Conservation (phyloP, 2,797 vertebrate species). For the Syndactyla subalaris region DNA sequence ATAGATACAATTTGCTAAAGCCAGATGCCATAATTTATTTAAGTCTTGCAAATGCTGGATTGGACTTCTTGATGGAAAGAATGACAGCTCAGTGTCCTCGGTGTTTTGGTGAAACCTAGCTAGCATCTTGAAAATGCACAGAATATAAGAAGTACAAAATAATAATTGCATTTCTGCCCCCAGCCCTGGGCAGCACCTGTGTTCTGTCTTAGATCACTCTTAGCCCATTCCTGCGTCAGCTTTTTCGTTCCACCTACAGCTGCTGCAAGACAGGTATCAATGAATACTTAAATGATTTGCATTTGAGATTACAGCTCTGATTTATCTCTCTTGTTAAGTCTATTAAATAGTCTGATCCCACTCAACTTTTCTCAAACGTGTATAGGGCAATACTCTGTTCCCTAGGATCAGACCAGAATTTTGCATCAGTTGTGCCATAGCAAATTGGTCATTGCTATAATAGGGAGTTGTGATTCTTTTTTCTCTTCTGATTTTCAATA, state of each 20-base stretch:
- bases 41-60: background rate
- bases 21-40: background rate
- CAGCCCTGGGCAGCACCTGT: fast-evolving
- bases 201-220: background rate
- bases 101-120: background rate
- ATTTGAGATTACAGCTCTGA: background rate
- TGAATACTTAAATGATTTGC: background rate
- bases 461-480: background rate
- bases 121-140: background rate
- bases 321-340: background rate
- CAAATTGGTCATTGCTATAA: background rate
- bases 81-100: background rate
- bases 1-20: background rate
- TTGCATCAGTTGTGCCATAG: background rate
- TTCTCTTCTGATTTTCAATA: background rate
- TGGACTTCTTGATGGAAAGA: background rate
- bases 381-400: background rate
- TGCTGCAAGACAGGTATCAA: background rate
- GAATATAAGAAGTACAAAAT: background rate
- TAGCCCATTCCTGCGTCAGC: background rate
- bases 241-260: background rate
- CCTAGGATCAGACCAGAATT: background rate
- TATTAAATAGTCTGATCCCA: background rate
- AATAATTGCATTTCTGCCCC: background rate
- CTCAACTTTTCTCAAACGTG: background rate